phyloP scores from a whole-genome alignment of 1,140 invertebrate genomes.

The Laupala kohalensis region DNA sequence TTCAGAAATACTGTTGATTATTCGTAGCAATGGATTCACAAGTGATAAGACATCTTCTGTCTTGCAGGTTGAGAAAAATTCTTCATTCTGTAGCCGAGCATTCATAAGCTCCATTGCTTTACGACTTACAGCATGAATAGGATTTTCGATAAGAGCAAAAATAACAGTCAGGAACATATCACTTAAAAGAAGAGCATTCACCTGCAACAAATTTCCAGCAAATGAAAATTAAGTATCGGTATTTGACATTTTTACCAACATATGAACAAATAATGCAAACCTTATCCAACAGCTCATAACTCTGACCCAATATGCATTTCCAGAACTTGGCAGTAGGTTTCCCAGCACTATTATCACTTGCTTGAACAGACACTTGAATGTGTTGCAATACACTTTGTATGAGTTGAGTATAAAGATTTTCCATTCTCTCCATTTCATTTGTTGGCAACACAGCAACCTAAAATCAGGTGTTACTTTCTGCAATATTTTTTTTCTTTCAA shows the following conservation, averaged over 20 bases:
- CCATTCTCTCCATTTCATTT: background rate
- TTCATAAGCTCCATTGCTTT: conserved; percentile 77
- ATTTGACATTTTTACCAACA: background rate
- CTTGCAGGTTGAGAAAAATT: conserved; percentile 38
- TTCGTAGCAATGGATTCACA: conserved; percentile 42
- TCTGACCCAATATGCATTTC: conserved; percentile 1
- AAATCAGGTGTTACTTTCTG: background rate
- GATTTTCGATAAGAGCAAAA: conserved; percentile 51
- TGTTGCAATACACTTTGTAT: background rate
- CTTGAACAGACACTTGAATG: background rate
- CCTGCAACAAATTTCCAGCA: conserved; percentile 18
- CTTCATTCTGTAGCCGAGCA: conserved; percentile 52
- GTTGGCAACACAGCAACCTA: background rate
- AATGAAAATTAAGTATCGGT: no score
- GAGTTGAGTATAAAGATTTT: background rate
- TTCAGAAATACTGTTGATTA: conserved; percentile 45
- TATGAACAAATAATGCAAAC: background rate
- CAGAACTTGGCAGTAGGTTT: background rate
- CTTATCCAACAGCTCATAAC: background rate
- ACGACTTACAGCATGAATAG: conserved; percentile 50
- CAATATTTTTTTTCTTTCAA: background rate
- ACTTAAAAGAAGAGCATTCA: conserved; percentile 62
- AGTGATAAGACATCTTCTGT: conserved; percentile 28
- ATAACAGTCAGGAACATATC: conserved; percentile 64
- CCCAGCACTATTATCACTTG: background rate